phyloP scores from a whole-genome alignment of 2,113 vertebrate species.

The Eudyptes chrysolophus region DNA sequence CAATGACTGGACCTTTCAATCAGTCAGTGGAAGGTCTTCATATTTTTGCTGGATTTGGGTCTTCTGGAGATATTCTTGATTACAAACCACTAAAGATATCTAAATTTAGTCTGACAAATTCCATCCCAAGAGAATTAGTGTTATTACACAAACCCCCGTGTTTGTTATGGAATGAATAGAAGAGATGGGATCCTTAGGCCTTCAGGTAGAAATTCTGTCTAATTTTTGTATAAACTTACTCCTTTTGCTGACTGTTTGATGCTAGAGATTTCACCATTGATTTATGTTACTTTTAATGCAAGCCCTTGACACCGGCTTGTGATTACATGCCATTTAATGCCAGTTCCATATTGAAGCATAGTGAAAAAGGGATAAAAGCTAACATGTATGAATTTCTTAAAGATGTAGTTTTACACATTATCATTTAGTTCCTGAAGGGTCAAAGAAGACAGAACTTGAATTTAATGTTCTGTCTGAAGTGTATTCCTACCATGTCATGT shows the following conservation, averaged over 20 bases:
- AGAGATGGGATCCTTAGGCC: not conserved
- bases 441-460: not conserved
- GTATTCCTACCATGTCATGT: not conserved
- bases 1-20: not conserved
- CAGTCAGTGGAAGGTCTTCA: not conserved
- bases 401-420: not conserved
- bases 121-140: not conserved
- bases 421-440: not conserved
- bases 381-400: not conserved
- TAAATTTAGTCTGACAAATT: not conserved
- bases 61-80: not conserved
- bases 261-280: not conserved
- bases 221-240: not conserved
- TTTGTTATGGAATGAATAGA: not conserved
- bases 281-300: not conserved
- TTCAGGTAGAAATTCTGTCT: not conserved
- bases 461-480: not conserved
- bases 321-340: not conserved
- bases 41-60: not conserved
- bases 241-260: not conserved
- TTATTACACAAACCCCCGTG: not conserved
- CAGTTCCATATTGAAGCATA: not conserved
- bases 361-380: not conserved
- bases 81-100: not conserved
- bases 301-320: not conserved